These are phyloP conservation scores for Eulemur macaco DNA, from an alignment of 2,113 vertebrate species.

Conservation along the genomic window DNA sequence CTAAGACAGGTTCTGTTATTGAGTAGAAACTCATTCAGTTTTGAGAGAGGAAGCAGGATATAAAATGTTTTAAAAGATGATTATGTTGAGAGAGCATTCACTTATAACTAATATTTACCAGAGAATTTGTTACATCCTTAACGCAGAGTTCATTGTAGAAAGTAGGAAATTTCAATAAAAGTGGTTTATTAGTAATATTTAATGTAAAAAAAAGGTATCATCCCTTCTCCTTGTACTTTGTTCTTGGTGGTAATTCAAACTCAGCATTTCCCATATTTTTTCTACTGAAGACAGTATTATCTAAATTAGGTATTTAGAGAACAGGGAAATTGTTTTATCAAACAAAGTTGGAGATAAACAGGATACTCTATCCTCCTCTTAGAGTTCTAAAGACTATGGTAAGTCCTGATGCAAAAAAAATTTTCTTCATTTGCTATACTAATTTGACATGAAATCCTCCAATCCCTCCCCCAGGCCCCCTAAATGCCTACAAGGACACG, in stretches of 20 bases:
- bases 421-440: neutral
- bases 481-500: neutral
- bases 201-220: neutral
- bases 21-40: neutral
- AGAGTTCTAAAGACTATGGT: neutral
- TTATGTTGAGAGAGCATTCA: neutral
- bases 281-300: neutral
- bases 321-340: neutral
- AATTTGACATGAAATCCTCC: neutral
- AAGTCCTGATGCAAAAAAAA: neutral
- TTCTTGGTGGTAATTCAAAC: neutral
- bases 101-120: neutral
- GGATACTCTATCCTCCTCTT: neutral
- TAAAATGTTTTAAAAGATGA: neutral
- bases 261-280: slow-evolving; percentile 8
- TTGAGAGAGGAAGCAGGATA: neutral
- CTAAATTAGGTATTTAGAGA: neutral
- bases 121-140: neutral
- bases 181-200: neutral
- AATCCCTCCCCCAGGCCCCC: neutral
- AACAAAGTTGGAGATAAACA: neutral
- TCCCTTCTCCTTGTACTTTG: neutral
- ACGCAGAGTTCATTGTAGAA: neutral
- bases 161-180: neutral
- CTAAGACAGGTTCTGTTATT: neutral